A percentile compares a stretch with the other conserved stretches of the same genome.
Evolutionary conservation across 2,113 vertebrate species (phyloP).

Genomic region (Siniperca knerii): DNA sequence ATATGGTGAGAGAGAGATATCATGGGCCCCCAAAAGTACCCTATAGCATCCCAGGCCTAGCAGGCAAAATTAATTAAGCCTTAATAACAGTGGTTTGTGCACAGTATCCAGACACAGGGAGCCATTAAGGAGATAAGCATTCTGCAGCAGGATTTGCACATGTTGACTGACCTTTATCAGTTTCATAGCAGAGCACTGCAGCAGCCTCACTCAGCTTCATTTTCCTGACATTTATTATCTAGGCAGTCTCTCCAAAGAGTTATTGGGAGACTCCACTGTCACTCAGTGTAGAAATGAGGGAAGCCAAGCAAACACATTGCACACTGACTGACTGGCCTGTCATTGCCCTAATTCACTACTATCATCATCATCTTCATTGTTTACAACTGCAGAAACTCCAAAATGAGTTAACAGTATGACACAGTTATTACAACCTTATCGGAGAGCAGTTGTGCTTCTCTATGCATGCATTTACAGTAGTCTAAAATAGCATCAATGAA

Average conservation of each 20-base stretch:
- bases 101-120: slow-evolving; percentile 34
- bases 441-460: background rate
- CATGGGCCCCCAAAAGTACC: slow-evolving; percentile 22
- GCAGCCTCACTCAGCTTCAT: slow-evolving; percentile 43
- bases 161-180: slow-evolving; percentile 67
- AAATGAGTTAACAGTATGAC: slow-evolving; percentile 18
- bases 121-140: slow-evolving; percentile 72
- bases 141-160: slow-evolving; percentile 63
- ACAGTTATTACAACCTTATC: slow-evolving; percentile 13
- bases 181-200: slow-evolving; percentile 58
- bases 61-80: slow-evolving; percentile 56
- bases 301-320: slow-evolving; percentile 19
- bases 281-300: slow-evolving; percentile 42
- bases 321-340: slow-evolving; percentile 20
- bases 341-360: slow-evolving; percentile 32
- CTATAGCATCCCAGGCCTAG: slow-evolving; percentile 37
- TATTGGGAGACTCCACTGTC: slow-evolving; percentile 29
- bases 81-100: slow-evolving; percentile 47
- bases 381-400: slow-evolving; percentile 25
- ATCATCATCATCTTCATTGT: slow-evolving; percentile 39
- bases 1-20: slow-evolving; percentile 34
- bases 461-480: background rate
- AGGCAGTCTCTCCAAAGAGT: slow-evolving; percentile 28
- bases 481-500: slow-evolving; percentile 29
- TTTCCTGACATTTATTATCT: slow-evolving; percentile 53